These are phyloP conservation scores for Yponomeuta malinellus DNA, from an alignment of 2,888 invertebrate genomes.

Conservation along the genomic window DNA sequence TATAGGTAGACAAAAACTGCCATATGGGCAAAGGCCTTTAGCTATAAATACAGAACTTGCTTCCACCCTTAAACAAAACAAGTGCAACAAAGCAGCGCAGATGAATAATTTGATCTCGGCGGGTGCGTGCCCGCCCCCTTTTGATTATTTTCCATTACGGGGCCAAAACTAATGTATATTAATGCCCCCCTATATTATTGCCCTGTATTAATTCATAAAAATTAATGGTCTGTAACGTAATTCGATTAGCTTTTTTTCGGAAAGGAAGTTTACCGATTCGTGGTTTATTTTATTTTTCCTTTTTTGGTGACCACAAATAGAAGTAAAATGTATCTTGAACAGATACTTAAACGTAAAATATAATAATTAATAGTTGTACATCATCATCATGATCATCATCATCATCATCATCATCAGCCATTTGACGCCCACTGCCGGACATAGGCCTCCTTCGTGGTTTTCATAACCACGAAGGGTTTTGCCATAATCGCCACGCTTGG, in stretches of 20 bases:
- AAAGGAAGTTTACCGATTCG: neutral
- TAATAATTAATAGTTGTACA: no score
- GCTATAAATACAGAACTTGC: neutral
- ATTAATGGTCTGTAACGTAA: conserved; percentile 11
- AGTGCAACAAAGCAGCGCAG: neutral
- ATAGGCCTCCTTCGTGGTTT: no score
- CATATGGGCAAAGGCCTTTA: neutral
- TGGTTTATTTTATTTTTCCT: no score
- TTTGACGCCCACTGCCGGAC: no score
- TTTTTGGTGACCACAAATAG: no score
- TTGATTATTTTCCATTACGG: conserved; percentile 4
- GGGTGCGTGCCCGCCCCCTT: conserved; percentile 1
- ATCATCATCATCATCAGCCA: no score
- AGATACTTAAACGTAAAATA: no score
- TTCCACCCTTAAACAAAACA: neutral
- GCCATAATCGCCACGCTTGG: no score
- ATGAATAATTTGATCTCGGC: neutral
- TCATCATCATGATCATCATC: no score
- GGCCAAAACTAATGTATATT: conserved; percentile 13
- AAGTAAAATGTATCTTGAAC: no score
- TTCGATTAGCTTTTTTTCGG: conserved; percentile 1
- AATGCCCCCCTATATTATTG: conserved; percentile 9
- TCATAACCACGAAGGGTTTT: no score
- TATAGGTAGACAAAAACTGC: no score
- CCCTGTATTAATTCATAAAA: conserved; percentile 11